Percentiles rank a stretch among this genome's conserved stretches.
phyloP scores from a whole-genome alignment of 2,888 invertebrate species.

The Protula sp. region DNA sequence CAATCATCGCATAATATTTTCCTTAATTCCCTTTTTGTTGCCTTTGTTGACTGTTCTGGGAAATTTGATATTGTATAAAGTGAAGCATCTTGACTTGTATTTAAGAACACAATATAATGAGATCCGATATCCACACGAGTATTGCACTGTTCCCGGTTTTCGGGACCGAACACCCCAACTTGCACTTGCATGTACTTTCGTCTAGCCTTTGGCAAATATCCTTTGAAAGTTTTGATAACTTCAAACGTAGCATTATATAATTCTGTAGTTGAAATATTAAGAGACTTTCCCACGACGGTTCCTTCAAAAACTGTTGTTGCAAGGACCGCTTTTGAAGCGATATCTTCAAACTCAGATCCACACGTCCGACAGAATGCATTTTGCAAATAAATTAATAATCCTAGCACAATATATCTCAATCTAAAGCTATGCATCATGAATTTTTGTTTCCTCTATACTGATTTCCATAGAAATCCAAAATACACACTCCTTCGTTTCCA shows the following conservation, averaged over 20 bases:
- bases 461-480: conserved; percentile 1
- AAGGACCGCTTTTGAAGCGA: neutral
- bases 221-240: neutral
- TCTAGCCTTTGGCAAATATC: neutral
- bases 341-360: neutral
- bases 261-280: neutral
- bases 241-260: neutral
- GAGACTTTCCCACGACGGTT: neutral
- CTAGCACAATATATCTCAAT: neutral
- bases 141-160: neutral
- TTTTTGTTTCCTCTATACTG: neutral
- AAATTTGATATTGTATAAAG: neutral
- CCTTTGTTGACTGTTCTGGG: neutral
- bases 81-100: neutral
- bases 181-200: no score
- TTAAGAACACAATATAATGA: neutral
- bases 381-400: neutral
- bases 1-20: no score
- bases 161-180: neutral
- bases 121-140: neutral
- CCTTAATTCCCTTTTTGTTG: neutral
- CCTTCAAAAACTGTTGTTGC: neutral
- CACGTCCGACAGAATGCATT: conserved; percentile 3
- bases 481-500: no score
- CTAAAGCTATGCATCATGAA: conserved; percentile 1